Evolutionary conservation across 2,888 invertebrate genomes (phyloP).

Genomic region (Eristalinus sepulchralis): DNA sequence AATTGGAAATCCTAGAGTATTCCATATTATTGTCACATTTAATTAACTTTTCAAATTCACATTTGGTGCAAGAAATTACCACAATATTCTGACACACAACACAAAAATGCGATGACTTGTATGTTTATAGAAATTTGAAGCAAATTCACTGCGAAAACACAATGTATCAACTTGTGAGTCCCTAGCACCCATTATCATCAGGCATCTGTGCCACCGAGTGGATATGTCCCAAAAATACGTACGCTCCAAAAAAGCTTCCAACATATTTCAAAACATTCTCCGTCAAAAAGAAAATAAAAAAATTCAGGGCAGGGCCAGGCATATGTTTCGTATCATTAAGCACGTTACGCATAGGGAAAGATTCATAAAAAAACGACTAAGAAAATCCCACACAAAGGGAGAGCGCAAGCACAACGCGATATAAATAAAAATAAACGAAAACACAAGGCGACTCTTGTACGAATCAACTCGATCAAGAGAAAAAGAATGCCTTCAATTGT

Average conservation of each 20-base stretch:
- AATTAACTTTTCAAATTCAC: too few relatives aligned
- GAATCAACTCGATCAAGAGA: constrained; percentile 10
- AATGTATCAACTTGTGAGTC: too few relatives aligned
- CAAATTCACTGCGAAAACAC: too few relatives aligned
- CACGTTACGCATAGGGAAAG: constrained; percentile 26
- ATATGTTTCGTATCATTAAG: constrained; percentile 54
- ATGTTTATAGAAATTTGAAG: too few relatives aligned
- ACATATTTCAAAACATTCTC: constrained; percentile 10
- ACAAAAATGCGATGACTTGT: too few relatives aligned
- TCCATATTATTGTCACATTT: too few relatives aligned
- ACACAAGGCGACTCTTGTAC: not conserved
- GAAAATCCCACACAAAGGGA: constrained; percentile 8
- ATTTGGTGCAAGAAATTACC: too few relatives aligned
- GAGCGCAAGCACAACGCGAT: constrained; percentile 6
- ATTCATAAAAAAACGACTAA: not conserved
- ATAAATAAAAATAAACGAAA: constrained; percentile 24
- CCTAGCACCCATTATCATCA: not conserved
- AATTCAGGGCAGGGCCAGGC: constrained; percentile 51
- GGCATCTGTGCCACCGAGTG: not conserved
- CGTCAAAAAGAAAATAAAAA: not conserved
- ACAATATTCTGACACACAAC: too few relatives aligned
- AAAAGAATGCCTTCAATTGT: constrained; percentile 30
- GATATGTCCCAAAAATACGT: constrained; percentile 6
- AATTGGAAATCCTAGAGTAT: too few relatives aligned
- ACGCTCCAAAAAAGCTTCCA: constrained; percentile 12